Evolutionary conservation across 1,140 invertebrate genomes (phyloP).

Genomic region (Pararge aegeria): DNA sequence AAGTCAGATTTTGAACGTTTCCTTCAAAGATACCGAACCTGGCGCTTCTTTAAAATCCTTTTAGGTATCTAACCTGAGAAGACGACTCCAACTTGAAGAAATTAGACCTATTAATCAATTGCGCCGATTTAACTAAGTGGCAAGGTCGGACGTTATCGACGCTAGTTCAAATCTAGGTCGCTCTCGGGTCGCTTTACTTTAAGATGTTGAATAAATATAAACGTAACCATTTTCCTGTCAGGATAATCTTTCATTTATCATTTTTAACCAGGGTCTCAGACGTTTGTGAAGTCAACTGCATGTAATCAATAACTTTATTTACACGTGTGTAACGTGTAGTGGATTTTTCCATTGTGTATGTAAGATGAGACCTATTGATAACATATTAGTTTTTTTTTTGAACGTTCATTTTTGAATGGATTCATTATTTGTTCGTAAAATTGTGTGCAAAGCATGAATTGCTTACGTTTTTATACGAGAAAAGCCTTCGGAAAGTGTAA

Average conservation of each 20-base stretch:
- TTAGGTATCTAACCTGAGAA: too few relatives aligned
- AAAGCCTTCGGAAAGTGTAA: too few relatives aligned
- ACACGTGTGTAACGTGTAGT: neutral
- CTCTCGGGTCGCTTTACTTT: conserved; percentile 2
- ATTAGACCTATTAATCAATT: conserved; percentile 12
- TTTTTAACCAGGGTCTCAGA: neutral
- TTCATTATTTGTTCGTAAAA: too few relatives aligned
- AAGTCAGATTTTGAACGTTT: too few relatives aligned
- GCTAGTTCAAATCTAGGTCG: conserved; percentile 12
- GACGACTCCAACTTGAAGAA: neutral
- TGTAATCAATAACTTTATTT: too few relatives aligned
- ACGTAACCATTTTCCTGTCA: conserved; percentile 1
- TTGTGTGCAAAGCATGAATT: too few relatives aligned
- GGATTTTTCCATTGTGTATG: neutral
- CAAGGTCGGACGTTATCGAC: conserved; percentile 5
- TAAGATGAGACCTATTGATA: neutral
- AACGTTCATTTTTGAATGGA: too few relatives aligned
- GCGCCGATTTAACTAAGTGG: conserved; percentile 8
- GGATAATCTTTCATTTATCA: neutral
- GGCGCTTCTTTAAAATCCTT: too few relatives aligned
- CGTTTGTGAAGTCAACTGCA: too few relatives aligned
- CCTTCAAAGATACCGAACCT: too few relatives aligned
- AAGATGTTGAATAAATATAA: neutral
- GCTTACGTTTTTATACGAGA: too few relatives aligned
- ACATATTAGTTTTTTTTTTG: too few relatives aligned